Evolutionary conservation across 2,888 invertebrate genomes (phyloP), one percentile per base, ranked within the genome.

Genomic region (Pseudolycoriella hygida): DNA sequence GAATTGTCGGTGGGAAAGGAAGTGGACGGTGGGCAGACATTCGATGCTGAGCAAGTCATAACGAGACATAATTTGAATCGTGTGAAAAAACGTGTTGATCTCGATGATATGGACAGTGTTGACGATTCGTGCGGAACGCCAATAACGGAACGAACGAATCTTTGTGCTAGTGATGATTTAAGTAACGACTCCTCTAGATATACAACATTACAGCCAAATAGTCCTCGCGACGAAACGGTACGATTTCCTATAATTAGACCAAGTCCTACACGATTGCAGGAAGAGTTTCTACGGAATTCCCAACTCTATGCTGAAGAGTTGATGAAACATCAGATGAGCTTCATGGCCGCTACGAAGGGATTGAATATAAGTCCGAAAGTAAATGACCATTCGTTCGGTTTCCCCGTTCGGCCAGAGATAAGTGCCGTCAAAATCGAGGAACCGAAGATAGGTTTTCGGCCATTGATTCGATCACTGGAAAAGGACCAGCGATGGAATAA

Each of bases 1-100:
- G 85, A 84, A 3, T 58, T 86, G 30, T 85, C 84, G 53, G 85
- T 86, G 50, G 84, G 85, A 5, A 83, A 84, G 57, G 85, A 86
- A 48, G 57, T 60, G 50, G 48, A 49, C 38, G 47, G 47, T 46
- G 48, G 49, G 18, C 46, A 47, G 17, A 10, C 17, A 6, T 19
- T 19, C 44, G 52, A 52, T 42, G 48, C 45, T 14, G 50, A 46
- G 3, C 46, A 49, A 48, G 25, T 25, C 25, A 49, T 34, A 14
- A 14, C 34, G 12, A 49, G 50, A 50, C 48, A 37, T 37, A 32
- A 25, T 20, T 25, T 40, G 10, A 11, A 15, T 19, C 38, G 25
- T 12, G 15, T 34, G n/a, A 17, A 17, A n/a, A 31, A 41, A 20
- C 41, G 37, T 25, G 3, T 12, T 20, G 25, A 17, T 17, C 31